These are phyloP conservation scores for Trachelus tabidus DNA, from an alignment of 2,888 invertebrate species.

Conservation along the genomic window DNA sequence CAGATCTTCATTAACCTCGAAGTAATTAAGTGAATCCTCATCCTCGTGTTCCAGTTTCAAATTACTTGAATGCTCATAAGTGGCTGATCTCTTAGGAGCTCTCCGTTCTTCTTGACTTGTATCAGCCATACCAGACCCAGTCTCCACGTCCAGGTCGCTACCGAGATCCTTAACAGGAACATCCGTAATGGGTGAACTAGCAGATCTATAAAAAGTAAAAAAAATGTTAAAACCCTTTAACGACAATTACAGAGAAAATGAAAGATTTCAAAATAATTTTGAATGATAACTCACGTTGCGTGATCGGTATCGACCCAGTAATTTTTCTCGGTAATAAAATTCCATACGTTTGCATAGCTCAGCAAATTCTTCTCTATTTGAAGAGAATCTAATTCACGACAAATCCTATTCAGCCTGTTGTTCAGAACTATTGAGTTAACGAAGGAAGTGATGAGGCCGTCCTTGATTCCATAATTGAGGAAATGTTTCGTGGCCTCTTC, in stretches of 20 bases:
- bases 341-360: constrained; percentile 36
- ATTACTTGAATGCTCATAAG: not conserved
- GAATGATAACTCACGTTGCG: constrained; percentile 18
- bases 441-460: constrained; percentile 42
- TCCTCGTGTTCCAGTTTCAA: not conserved
- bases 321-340: constrained; percentile 42
- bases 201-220: not conserved
- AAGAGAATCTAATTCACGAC: constrained; percentile 39
- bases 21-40: not conserved
- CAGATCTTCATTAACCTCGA: constrained; percentile 1
- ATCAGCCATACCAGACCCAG: constrained; percentile 25
- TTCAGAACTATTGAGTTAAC: constrained; percentile 46
- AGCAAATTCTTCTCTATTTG: constrained; percentile 38
- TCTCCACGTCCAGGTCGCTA: constrained; percentile 37
- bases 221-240: no score
- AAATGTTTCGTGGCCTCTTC: constrained; percentile 31
- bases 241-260: not conserved
- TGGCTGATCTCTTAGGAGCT: constrained; percentile 19
- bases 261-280: not conserved
- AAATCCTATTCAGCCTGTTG: constrained; percentile 43
- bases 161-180: constrained; percentile 1
- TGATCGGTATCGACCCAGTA: constrained; percentile 34
- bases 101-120: not conserved
- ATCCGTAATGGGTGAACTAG: not conserved
- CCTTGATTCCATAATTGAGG: constrained; percentile 38